Percentiles rank a stretch among this genome's conserved stretches.
Evolutionary conservation across 2,888 invertebrate species (phyloP).

Genomic region (Agrotis clavis): DNA sequence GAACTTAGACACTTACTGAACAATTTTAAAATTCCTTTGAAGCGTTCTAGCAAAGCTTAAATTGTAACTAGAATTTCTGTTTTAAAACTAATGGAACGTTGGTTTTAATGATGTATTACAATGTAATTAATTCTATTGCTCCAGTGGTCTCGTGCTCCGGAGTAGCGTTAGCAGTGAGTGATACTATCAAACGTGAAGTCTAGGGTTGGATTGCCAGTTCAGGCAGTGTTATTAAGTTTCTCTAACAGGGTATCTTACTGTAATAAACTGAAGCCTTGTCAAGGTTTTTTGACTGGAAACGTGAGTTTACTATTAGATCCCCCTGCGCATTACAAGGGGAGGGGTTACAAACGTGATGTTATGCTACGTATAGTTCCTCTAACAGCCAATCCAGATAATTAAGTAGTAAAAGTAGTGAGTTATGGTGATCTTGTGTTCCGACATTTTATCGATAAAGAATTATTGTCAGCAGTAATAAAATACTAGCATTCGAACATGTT

Average conservation of each 20-base stretch:
- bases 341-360: neutral
- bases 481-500: constrained; percentile 8
- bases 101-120: constrained; percentile 6
- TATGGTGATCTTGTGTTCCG: neutral
- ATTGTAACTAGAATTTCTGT: constrained; percentile 25
- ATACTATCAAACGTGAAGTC: neutral
- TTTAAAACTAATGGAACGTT: neutral
- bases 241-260: no score
- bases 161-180: no score
- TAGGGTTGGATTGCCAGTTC: neutral
- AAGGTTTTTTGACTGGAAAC: neutral
- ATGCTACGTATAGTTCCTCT: neutral
- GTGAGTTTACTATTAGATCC: neutral
- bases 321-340: neutral
- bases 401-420: neutral
- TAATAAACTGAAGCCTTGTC: no score
- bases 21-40: constrained; percentile 29
- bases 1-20: constrained; percentile 36
- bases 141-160: no score
- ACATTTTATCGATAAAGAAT: constrained; percentile 1
- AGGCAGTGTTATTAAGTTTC: neutral
- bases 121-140: neutral
- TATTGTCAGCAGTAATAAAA: constrained; percentile 26
- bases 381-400: neutral
- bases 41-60: constrained; percentile 28